Conservation (phyloP, 2,113 vertebrate genomes). For the Hypomesus transpacificus region DNA sequence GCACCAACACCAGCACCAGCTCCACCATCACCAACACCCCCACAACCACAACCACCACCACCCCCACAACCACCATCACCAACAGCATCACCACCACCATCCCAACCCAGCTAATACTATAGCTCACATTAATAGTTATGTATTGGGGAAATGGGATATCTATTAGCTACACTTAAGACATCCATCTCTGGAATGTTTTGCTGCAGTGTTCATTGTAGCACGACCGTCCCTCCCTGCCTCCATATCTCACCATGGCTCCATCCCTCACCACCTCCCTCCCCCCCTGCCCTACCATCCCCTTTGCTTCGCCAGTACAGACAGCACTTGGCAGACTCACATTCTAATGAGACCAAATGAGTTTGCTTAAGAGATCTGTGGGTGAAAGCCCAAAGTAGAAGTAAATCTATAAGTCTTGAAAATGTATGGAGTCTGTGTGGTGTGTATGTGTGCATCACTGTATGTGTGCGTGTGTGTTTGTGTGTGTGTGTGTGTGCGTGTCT, state of each 20-base stretch:
- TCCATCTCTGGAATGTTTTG: too few relatives aligned
- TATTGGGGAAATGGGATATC: too few relatives aligned
- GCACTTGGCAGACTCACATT: constrained; percentile 27
- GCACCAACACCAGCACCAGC: too few relatives aligned
- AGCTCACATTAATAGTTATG: too few relatives aligned
- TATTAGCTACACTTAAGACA: too few relatives aligned
- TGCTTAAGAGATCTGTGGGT: constrained; percentile 37
- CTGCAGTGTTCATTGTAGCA: constrained; percentile 2
- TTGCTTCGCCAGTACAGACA: not conserved
- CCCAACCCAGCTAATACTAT: too few relatives aligned
- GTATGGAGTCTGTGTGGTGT: not conserved
- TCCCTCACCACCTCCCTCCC: not conserved
- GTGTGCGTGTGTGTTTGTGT: too few relatives aligned
- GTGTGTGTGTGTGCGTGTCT: too few relatives aligned
- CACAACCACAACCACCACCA: not conserved
- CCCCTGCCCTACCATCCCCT: not conserved
- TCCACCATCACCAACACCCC: too few relatives aligned
- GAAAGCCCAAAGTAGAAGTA: constrained; percentile 32
- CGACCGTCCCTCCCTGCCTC: constrained; percentile 2
- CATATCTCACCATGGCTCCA: not conserved
- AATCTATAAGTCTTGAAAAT: constrained; percentile 10
- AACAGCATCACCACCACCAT: too few relatives aligned
- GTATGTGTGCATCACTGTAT: too few relatives aligned
- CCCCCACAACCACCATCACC: not conserved
- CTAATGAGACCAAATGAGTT: constrained; percentile 55